Evolutionary conservation across 37 sponge, comb jelly and placozoan genomes (phyloP).

Genomic region (Spongilla lacustris): DNA sequence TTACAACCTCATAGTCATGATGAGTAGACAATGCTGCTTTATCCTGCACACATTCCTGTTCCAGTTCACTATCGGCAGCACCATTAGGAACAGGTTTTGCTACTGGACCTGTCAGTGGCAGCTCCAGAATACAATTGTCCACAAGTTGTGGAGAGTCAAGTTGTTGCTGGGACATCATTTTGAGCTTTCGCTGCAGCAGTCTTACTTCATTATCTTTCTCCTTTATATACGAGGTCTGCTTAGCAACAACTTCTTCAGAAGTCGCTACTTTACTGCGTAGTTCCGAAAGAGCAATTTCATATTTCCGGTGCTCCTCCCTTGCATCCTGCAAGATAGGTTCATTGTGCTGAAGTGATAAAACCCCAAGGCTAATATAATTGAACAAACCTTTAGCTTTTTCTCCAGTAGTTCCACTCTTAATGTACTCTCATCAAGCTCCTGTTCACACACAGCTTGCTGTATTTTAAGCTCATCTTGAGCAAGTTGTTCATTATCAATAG

Average conservation of each 20-base stretch:
- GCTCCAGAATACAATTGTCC: neutral
- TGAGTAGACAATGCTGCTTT: neutral
- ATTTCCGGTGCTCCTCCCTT: neutral
- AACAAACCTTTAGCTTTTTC: neutral
- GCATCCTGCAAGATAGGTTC: neutral
- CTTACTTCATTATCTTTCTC: neutral
- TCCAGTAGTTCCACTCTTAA: neutral
- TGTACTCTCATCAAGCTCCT: neutral
- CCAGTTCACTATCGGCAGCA: neutral
- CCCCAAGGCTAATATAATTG: neutral
- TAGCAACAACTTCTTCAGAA: neutral
- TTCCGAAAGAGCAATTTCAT: neutral
- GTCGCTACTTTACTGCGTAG: neutral
- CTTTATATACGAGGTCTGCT: neutral
- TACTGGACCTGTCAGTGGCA: neutral
- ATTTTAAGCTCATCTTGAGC: neutral
- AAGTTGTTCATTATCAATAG: neutral
- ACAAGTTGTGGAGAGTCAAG: neutral
- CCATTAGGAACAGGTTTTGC: neutral
- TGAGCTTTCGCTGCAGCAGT: neutral
- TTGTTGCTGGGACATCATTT: neutral
- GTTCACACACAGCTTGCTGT: neutral
- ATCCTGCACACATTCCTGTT: neutral
- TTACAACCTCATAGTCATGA: neutral
- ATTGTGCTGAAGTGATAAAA: too few relatives aligned